phyloP scores from a whole-genome alignment of 37 sponge, comb jelly and placozoan species.

The Petrosia ficiformis region DNA sequence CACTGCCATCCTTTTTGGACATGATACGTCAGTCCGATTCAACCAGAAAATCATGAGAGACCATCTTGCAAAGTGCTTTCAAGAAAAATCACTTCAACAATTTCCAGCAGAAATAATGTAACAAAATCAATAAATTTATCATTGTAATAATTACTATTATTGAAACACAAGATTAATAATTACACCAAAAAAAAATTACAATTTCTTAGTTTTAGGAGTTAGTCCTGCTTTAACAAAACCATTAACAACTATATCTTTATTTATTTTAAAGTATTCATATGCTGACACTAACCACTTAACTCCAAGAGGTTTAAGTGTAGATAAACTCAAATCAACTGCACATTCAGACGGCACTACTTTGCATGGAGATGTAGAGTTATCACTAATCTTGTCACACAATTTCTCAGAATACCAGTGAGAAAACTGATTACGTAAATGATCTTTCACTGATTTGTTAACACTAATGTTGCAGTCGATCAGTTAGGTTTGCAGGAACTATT shows the following conservation, averaged over 20 bases:
- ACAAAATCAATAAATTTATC: not conserved
- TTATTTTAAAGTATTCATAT: conserved; percentile 36
- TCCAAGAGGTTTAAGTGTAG: conserved; percentile 49
- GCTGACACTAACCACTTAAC: conserved; percentile 53
- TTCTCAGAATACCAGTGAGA: conserved; percentile 47
- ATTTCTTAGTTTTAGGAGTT: not conserved
- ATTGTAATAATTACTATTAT: not conserved
- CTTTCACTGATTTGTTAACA: conserved; percentile 57
- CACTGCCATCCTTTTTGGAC: conserved; percentile 8
- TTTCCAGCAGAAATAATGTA: conserved; percentile 23
- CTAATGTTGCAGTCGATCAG: conserved; percentile 44
- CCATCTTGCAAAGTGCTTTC: conserved; percentile 33
- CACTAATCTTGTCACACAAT: conserved; percentile 23
- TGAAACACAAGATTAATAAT: not conserved
- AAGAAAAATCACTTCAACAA: not conserved
- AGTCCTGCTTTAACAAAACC: conserved; percentile 56
- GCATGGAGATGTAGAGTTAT: not conserved
- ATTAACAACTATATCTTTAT: conserved; percentile 39
- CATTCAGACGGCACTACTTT: not conserved
- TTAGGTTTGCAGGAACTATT: conserved; percentile 51
- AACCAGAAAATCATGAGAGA: conserved; percentile 29
- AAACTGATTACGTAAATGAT: conserved; percentile 32
- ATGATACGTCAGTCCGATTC: not conserved
- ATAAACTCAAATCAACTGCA: conserved; percentile 24
- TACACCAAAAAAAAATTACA: not conserved